A percentile compares a stretch with the other conserved stretches of the same genome.
Conservation (phyloP, 2,113 vertebrate genomes). For the Penelope pileata region DNA sequence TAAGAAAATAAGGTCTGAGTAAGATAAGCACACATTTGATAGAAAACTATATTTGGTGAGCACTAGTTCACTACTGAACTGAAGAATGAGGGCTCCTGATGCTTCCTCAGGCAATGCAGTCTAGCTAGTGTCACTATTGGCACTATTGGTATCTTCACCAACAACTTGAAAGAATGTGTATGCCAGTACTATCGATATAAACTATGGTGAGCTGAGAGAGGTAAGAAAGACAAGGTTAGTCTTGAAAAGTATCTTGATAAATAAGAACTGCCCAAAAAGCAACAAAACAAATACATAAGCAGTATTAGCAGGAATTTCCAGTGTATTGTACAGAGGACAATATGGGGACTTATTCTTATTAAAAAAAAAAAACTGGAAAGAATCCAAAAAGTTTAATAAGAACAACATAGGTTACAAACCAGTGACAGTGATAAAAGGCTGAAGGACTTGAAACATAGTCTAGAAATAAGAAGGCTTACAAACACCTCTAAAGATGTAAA, state of each 20-base stretch:
- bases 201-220: background rate
- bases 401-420: background rate
- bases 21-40: background rate
- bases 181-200: background rate
- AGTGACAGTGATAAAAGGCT: background rate
- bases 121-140: fast-evolving
- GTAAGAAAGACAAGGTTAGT: background rate
- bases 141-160: background rate
- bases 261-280: background rate
- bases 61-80: background rate
- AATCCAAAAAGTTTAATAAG: background rate
- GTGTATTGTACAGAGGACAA: too few species aligned
- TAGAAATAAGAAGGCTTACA: background rate
- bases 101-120: background rate
- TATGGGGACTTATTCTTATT: background rate
- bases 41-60: background rate
- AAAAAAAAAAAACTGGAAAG: background rate
- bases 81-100: background rate
- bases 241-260: background rate
- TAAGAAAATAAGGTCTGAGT: background rate
- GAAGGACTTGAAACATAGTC: background rate
- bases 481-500: background rate
- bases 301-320: background rate
- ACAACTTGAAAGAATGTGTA: background rate
- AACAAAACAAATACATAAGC: background rate